Evolutionary conservation across 1,140 invertebrate genomes (phyloP), one percentile per base, ranked within the genome.

Genomic region (Asbolus verrucosus): DNA sequence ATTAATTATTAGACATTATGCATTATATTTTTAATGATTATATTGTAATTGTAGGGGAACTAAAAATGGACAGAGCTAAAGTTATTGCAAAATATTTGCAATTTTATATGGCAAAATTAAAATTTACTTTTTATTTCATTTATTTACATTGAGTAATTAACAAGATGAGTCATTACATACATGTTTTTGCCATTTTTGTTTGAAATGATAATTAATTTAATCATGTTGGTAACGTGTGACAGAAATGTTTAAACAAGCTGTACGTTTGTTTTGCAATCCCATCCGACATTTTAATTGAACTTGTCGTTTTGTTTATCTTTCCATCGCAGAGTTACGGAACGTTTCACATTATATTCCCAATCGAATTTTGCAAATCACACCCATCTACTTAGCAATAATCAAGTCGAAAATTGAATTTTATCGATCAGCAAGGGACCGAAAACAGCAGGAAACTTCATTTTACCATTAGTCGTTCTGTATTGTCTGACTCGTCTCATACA

Each of bases 131-230:
- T 4, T 11, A n/a, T 36, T n/a, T n/a, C 5, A 36, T 36, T 36
- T 50, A 50, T 50, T 50, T 50, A 50, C 43, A 50, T 24, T 19
- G 8, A 6, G 18, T 50, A 50, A 50, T 50, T 50, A 24, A n/a
- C 18, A 5, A 11, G 11, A 4, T 14, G 39, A 43, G 43, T 19
- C 43, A 50, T 21, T 21, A 21, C 43, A 16, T 14, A 16, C 39
- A 43, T 50, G 16, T 19, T 50, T 50, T 50, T 24, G 43, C 31
- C 14, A 36, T 61, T 62, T 39, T 62, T 38, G 60, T 62, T 62
- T 62, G 60, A 62, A 62, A 31, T 62, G 60, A 62, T 62, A 62
- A 62, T 62, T 62, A 62, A 33, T 62, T 33, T 38, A 62, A 62
- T 62, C 31, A 62, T 62, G 60, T 62, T 62, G 43, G 43, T 21